Base-by-base conservation (phyloP, 1,140 invertebrate species). In the Thereuonema tuberculata region DNA sequence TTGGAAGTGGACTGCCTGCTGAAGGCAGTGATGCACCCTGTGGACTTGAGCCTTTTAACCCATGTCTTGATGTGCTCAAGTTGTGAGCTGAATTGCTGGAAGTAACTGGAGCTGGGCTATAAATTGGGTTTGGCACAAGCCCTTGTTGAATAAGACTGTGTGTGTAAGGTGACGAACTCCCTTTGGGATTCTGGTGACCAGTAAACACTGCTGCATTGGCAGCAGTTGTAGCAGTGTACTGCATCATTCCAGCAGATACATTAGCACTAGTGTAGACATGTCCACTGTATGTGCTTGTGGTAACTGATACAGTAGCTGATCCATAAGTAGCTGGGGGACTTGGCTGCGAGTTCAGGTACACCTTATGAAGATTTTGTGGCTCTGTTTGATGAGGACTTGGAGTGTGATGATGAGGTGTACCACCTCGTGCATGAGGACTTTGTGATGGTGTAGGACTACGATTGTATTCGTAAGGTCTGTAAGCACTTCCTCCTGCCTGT, bases 121-220 rank as follows among this genome's bases (percentile, higher is more conserved):
- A 75, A 48, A 74, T 70, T 25, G 74, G 73, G 60, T 76, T 75
- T 47, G 75, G 73, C 31, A 76, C 72, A 27, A 76, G 67, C 17
- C 74, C 74, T 63, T 76, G 73, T 60, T 75, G 73, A 58, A 76
- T 75, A 27, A 76, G 65, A 62, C 68, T 71, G 60, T 50, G 48
- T 5, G 48, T 9, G 21, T 71, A 64, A 26, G 66, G 5, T 9
- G 31, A 9, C 31, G n/a, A n/a, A n/a, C n/a, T n/a, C n/a, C n/a
- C n/a, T n/a, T n/a, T n/a, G n/a, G n/a, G n/a, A n/a, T n/a, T n/a
- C n/a, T n/a, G n/a, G n/a, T 37, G 31, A 5, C 5, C 31, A 37
- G 31, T 5, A 9, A 9, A 9, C 31, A 50, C 48, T 50, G 48
- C 37, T n/a, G n/a, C 37, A 43, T 43, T 9, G 9, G 37, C 9